Conservation (phyloP, 35 echinoderm and acorn worm genomes). For the Patiria miniata region DNA sequence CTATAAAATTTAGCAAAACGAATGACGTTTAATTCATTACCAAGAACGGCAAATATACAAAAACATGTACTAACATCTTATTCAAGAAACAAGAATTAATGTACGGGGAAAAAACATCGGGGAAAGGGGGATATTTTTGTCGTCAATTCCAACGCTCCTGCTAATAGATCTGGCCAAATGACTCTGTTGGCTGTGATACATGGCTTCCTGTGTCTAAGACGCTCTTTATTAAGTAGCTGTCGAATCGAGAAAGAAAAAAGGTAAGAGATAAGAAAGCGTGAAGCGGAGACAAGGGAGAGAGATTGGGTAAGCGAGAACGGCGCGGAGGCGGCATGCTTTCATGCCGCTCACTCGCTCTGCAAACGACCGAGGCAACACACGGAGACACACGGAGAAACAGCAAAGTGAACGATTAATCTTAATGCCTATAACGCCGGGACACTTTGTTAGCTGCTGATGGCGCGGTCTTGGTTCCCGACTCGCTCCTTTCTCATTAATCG, state of each 20-base stretch:
- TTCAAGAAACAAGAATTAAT: too few relatives aligned
- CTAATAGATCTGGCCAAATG: constrained; percentile 20
- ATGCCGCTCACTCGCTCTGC: not conserved
- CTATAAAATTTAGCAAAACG: too few relatives aligned
- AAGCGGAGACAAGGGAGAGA: too few relatives aligned
- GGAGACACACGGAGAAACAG: not conserved
- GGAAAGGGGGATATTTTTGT: too few relatives aligned
- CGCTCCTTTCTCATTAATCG: not conserved
- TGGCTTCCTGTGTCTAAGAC: not conserved
- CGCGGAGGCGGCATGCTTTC: too few relatives aligned
- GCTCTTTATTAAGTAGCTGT: constrained; percentile 12
- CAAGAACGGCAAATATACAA: too few relatives aligned
- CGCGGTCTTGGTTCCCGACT: constrained; percentile 15
- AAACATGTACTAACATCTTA: too few relatives aligned
- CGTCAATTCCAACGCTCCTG: too few relatives aligned
- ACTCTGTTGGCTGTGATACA: constrained; percentile 6
- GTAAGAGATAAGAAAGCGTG: too few relatives aligned
- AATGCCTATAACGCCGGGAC: constrained; percentile 6
- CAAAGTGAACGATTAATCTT: constrained; percentile 27
- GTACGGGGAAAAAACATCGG: too few relatives aligned
- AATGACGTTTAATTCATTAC: too few relatives aligned
- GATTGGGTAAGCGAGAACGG: too few relatives aligned
- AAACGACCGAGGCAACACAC: not conserved
- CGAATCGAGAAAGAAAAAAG: not conserved
- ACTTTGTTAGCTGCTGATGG: constrained; percentile 20